These are phyloP conservation scores for Riptortus pedestris DNA, from an alignment of 1,140 invertebrate species.

Conservation along the genomic window DNA sequence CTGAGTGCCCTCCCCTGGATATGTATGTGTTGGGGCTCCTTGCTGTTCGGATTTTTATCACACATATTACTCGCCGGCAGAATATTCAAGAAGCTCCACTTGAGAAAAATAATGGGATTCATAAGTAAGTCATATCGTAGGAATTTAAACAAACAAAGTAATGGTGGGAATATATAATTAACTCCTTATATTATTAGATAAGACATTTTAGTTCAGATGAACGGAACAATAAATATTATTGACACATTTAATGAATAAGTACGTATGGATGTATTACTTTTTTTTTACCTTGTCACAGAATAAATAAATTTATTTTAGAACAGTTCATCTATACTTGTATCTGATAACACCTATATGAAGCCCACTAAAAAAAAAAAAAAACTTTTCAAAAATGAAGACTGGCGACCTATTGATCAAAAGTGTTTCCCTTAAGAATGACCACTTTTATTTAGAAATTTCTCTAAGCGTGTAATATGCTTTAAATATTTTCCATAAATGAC, in stretches of 20 bases:
- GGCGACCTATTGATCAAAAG: too few relatives aligned
- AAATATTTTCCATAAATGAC: too few relatives aligned
- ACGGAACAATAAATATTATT: background rate
- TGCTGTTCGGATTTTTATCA: background rate
- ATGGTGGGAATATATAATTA: background rate
- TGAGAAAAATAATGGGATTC: background rate
- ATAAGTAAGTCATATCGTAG: background rate
- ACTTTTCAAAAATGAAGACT: too few relatives aligned
- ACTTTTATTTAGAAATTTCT: too few relatives aligned
- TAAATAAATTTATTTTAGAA: too few relatives aligned
- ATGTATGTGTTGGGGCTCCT: background rate
- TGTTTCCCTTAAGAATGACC: too few relatives aligned
- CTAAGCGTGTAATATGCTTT: too few relatives aligned
- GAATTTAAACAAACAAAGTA: background rate
- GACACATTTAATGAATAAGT: background rate
- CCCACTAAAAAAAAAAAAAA: too few relatives aligned
- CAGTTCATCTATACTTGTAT: too few relatives aligned
- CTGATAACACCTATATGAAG: too few relatives aligned
- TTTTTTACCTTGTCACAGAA: background rate
- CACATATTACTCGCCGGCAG: background rate
- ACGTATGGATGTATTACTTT: background rate
- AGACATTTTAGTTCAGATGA: background rate
- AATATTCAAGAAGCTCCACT: background rate
- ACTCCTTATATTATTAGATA: background rate
- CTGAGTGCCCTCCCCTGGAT: background rate